A percentile compares a stretch with the other conserved stretches of the same genome.
Evolutionary conservation across 2,797 vertebrate species (phyloP).

Genomic region (Neomorphus geoffroyi): DNA sequence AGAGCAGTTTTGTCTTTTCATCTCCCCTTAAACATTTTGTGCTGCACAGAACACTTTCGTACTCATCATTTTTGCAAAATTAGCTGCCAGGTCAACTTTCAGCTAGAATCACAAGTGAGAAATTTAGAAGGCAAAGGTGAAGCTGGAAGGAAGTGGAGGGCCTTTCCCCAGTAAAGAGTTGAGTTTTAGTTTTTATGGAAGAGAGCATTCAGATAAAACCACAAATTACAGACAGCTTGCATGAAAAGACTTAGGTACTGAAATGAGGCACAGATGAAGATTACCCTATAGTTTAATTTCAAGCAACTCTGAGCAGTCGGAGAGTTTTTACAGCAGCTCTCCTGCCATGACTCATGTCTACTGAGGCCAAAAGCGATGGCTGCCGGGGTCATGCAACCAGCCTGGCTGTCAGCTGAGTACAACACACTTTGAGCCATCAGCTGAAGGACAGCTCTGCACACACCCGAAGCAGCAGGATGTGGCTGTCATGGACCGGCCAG

Average conservation of each 20-base stretch:
- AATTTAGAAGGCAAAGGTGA: not conserved
- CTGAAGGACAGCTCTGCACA: fast-evolving
- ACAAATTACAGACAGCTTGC: not conserved
- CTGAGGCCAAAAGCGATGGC: fast-evolving
- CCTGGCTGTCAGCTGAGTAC: fast-evolving
- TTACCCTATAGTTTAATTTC: not conserved
- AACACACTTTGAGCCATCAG: not conserved
- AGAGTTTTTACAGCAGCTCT: not conserved
- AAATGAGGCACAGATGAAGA: not conserved
- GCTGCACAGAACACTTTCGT: not conserved
- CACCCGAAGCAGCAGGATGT: not conserved
- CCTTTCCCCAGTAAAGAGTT: not conserved
- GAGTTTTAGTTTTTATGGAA: not conserved
- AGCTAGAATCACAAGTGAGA: not conserved
- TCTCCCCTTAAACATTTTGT: not conserved
- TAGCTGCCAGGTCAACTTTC: not conserved
- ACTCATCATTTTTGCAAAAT: not conserved
- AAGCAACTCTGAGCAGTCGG: not conserved
- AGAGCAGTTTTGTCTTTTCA: not conserved
- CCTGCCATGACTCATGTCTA: fast-evolving
- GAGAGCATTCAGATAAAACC: not conserved
- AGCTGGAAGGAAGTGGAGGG: not conserved
- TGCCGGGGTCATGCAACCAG: not conserved
- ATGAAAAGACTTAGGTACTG: not conserved
- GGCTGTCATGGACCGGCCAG: not conserved